phyloP scores from a whole-genome alignment of 92 coral and sea anemone species.

The Paramuricea clavata region DNA sequence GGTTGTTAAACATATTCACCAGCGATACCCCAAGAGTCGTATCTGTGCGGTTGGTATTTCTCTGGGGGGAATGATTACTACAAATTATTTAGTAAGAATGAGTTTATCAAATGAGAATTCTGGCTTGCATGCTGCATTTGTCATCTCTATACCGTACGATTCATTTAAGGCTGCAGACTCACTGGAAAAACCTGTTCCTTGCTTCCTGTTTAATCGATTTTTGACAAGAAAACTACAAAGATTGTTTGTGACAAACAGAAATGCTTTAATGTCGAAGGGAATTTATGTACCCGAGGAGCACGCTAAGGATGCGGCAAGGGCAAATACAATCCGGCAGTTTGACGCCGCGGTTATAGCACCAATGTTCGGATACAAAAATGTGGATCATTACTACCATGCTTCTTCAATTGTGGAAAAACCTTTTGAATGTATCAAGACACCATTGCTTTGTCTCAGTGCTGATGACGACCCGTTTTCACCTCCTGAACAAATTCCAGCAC shows the following conservation, averaged over 20 bases:
- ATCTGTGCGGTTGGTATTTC: slow-evolving; percentile 81
- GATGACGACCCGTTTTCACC: slow-evolving; percentile 98
- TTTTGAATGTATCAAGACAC: slow-evolving; percentile 74
- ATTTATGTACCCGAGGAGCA: slow-evolving; percentile 50
- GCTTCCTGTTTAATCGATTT: slow-evolving; percentile 81
- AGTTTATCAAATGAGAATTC: slow-evolving; percentile 47
- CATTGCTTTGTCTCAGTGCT: slow-evolving; percentile 82
- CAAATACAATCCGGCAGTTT: slow-evolving; percentile 79
- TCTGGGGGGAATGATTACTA: slow-evolving; percentile 86
- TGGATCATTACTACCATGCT: slow-evolving; percentile 83
- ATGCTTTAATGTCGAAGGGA: slow-evolving; percentile 22
- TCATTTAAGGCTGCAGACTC: slow-evolving; percentile 79
- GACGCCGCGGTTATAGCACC: slow-evolving; percentile 87
- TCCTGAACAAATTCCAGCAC: slow-evolving; percentile 76
- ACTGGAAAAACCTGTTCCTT: slow-evolving; percentile 77
- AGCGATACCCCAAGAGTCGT: slow-evolving; percentile 66
- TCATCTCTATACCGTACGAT: slow-evolving; percentile 85
- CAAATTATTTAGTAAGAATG: slow-evolving; percentile 76
- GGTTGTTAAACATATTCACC: slow-evolving; percentile 75
- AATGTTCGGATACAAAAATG: slow-evolving; percentile 83
- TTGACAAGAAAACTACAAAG: slow-evolving; percentile 74
- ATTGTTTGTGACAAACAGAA: slow-evolving; percentile 54
- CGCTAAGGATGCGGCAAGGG: slow-evolving; percentile 57
- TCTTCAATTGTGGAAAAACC: slow-evolving; percentile 84
- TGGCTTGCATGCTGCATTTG: slow-evolving; percentile 78